phyloP scores from a whole-genome alignment of 2,113 vertebrate species.

The Hymenochirus boettgeri region DNA sequence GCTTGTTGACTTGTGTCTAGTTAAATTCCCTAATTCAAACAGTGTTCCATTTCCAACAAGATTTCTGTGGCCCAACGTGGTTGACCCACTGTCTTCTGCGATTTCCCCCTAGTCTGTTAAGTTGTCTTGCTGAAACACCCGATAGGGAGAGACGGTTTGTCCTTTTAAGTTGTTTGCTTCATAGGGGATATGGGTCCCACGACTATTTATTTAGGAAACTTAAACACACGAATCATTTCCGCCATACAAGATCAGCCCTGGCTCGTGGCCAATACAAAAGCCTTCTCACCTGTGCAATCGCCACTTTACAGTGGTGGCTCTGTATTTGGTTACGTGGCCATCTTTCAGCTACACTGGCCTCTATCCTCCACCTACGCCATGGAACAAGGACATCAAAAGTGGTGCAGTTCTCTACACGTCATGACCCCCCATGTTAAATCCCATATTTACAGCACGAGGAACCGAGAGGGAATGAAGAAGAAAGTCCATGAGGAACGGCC shows the following conservation, averaged over 20 bases:
- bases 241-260: conserved; percentile 22
- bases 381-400: conserved; percentile 40
- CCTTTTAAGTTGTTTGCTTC: conserved; percentile 18
- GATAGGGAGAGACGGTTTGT: conserved; percentile 10
- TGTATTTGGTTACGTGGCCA: not conserved
- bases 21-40: conserved; percentile 2
- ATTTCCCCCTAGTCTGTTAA: conserved; percentile 31
- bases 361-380: accelerated
- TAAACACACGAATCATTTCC: conserved; percentile 23
- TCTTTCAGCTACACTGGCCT: conserved; percentile 15
- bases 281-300: conserved; percentile 45
- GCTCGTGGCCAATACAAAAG: conserved; percentile 32
- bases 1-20: not conserved
- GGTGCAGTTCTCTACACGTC: conserved; percentile 47
- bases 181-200: conserved; percentile 13
- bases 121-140: conserved; percentile 32
- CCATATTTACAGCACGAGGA: conserved; percentile 48
- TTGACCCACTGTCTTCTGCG: conserved; percentile 41
- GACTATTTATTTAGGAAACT: conserved; percentile 15
- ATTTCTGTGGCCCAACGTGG: conserved; percentile 26
- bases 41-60: conserved; percentile 3
- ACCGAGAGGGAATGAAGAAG: conserved; percentile 43
- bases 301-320: conserved; percentile 25
- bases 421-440: conserved; percentile 48
- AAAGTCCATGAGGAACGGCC: conserved; percentile 33